Conservation (phyloP, 2,797 vertebrate species). For the Darevskia mixta region DNA sequence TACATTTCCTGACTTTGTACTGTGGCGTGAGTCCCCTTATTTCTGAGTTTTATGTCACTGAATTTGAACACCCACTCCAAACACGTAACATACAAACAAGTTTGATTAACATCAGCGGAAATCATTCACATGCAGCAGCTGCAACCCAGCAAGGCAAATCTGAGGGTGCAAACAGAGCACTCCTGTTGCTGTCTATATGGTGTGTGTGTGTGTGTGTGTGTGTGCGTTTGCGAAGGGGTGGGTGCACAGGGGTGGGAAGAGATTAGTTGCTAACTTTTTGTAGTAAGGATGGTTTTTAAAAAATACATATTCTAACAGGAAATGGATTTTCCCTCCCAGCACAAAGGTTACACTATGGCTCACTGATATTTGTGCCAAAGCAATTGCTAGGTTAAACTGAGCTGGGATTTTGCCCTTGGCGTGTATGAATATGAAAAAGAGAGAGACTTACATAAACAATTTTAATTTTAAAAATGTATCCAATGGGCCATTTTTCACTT, state of each 20-base stretch:
- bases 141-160: neutral
- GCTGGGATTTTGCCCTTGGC: neutral
- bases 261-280: neutral
- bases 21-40: neutral
- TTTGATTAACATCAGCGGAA: conserved; percentile 9
- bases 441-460: neutral
- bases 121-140: neutral
- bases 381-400: neutral
- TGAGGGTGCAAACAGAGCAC: neutral
- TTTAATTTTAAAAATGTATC: conserved; percentile 12
- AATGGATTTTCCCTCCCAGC: neutral
- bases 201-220: neutral
- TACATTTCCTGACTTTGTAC: conserved; percentile 13
- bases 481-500: neutral
- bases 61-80: neutral
- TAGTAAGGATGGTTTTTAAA: neutral
- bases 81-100: conserved; percentile 3
- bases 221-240: too few species aligned
- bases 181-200: neutral
- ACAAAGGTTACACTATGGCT: neutral
- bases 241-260: neutral
- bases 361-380: neutral
- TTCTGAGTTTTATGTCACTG: neutral
- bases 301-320: neutral
- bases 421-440: neutral